These are phyloP conservation scores for Gymnarchus niloticus DNA, from an alignment of 2,113 vertebrate species.

Conservation along the genomic window DNA sequence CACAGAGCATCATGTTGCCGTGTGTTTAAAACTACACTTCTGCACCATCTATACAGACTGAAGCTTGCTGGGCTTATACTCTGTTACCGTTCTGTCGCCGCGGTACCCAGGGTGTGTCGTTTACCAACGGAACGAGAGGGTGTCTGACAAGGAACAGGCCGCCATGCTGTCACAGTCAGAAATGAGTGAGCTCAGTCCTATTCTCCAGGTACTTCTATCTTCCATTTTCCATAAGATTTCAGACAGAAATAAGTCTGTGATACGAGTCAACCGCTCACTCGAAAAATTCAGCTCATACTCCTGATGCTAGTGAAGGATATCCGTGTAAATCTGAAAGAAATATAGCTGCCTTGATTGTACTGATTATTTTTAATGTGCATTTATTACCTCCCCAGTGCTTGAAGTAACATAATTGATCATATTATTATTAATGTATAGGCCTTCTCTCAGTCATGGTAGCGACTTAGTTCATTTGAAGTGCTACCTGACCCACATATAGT, in stretches of 20 bases:
- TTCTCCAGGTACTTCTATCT: neutral
- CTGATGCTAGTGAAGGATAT: neutral
- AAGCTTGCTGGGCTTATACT: neutral
- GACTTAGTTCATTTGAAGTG: neutral
- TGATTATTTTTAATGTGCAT: neutral
- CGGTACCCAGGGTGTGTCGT: neutral
- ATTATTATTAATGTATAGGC: neutral
- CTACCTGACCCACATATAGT: neutral
- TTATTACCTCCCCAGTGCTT: neutral
- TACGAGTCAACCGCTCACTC: too few species aligned
- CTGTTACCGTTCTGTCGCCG: neutral
- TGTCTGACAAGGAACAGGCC: neutral
- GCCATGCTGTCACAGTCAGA: neutral
- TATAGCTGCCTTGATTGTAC: neutral
- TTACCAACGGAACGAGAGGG: neutral
- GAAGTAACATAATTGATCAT: neutral
- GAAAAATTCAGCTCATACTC: neutral
- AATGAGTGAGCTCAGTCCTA: neutral
- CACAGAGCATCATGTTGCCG: neutral
- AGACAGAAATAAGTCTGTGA: neutral
- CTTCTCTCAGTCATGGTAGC: neutral
- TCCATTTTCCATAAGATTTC: neutral
- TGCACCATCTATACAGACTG: neutral
- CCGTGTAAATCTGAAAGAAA: neutral
- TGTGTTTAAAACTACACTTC: neutral